Evolutionary conservation across 2,797 vertebrate genomes (phyloP), one percentile per base, ranked within the genome.

Genomic region (Phoeniculus purpureus): DNA sequence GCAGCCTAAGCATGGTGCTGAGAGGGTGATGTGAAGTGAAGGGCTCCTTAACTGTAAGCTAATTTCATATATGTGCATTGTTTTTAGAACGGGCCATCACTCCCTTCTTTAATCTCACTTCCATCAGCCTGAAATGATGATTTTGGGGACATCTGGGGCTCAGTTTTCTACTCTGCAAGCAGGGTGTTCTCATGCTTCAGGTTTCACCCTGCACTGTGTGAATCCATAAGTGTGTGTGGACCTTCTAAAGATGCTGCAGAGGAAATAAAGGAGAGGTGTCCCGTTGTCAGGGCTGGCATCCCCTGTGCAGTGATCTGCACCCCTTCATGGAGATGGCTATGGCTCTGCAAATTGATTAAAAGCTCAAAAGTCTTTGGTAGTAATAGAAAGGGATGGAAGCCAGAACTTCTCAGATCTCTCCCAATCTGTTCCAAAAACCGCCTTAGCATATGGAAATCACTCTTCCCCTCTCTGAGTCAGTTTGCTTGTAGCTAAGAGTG

Each of bases 381-480:
- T 77, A 92, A 77, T 74, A 81, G 74, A 79, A 85, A 26, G 37
- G n/a, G 13, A 81, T 54, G 29, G 67, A 90, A 95, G 77, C 43
- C 77, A 92, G 62, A 92, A 91, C 31, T 92, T 91, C 59, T 94
- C 89, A 83, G 66, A 73, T 93, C 74, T 89, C 50, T 79, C 52
- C 34, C 83, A 87, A 6, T 79, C 85, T 93, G 80, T 86, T 93
- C 77, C 83, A 92, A 83, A 86, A 92, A 37, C 22, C 1, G 8
- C 74, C 82, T 85, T 76, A 93, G 70, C 77, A 75, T 91, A 92
- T 87, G 87, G 76, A 94, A 94, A 91, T 92, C 87, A 91, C 54
- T 64, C 56, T 93, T 89, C 45, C 10, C 27, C 19, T 79, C 75
- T 92, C 85, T 91, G 70, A 92, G 77, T 89, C 77, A 92, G 58